phyloP scores from a whole-genome alignment of 2,797 vertebrate species.

The Pseudochirops cupreus region DNA sequence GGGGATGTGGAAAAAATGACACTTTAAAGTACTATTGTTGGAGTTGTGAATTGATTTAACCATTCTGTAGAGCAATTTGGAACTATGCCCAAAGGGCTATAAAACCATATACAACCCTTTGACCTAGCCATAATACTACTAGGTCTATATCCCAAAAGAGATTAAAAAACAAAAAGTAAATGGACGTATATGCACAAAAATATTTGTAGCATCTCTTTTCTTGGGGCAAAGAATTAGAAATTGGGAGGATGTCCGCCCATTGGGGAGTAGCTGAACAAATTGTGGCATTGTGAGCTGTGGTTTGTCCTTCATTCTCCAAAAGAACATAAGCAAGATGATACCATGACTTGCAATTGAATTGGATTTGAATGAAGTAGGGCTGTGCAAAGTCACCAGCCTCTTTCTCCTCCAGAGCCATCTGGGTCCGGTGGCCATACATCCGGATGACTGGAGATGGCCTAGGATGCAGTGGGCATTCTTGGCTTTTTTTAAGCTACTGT shows the following conservation, averaged over 20 bases:
- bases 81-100: background rate
- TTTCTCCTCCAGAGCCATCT: too few species aligned
- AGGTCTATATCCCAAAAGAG: background rate
- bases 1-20: background rate
- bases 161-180: background rate
- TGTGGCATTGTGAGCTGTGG: background rate
- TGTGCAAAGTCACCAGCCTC: too few species aligned
- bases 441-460: too few species aligned
- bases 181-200: background rate
- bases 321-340: too few species aligned
- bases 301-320: too few species aligned
- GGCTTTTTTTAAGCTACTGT: too few species aligned
- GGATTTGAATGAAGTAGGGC: too few species aligned
- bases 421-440: too few species aligned
- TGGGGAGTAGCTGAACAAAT: background rate
- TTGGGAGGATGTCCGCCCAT: background rate
- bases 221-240: background rate
- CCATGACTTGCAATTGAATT: too few species aligned
- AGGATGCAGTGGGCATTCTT: too few species aligned
- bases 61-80: background rate
- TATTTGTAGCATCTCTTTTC: background rate
- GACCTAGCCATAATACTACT: background rate
- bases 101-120: background rate
- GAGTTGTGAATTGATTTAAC: background rate
- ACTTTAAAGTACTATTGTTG: background rate